Evolutionary conservation across 37 sponge, comb jelly and placozoan species (phyloP).

Genomic region (Spongilla lacustris): DNA sequence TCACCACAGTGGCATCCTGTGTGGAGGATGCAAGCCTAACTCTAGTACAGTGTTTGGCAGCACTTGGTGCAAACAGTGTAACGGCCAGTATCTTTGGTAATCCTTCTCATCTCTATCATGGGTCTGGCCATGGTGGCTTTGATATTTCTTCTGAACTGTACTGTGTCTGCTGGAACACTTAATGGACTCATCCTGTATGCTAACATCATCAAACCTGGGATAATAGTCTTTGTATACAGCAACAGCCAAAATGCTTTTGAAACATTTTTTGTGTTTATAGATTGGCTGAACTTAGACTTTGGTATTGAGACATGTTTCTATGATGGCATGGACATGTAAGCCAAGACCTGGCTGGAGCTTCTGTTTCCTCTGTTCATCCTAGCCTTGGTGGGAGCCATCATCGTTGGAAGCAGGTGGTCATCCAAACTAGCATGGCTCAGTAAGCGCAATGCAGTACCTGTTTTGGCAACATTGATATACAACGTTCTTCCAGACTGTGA

Average conservation of each 20-base stretch:
- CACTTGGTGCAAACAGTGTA: background rate
- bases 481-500: background rate
- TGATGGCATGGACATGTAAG: conserved; percentile 12
- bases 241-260: background rate
- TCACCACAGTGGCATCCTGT: background rate
- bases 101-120: background rate
- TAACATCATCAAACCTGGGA: conserved; percentile 2
- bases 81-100: background rate
- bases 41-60: background rate
- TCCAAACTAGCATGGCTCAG: background rate
- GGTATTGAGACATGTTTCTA: conserved; percentile 25
- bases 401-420: background rate
- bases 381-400: conserved; percentile 3
- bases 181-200: conserved; percentile 23
- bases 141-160: background rate
- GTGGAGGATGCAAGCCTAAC: background rate
- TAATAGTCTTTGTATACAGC: background rate
- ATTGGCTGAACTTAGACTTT: conserved; percentile 30
- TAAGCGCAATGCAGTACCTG: conserved; percentile 16
- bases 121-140: background rate
- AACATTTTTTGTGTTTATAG: background rate
- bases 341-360: conserved; percentile 30
- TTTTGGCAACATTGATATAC: conserved; percentile 23
- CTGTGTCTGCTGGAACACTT: conserved; percentile 9
- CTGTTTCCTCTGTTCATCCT: conserved; percentile 24